Evolutionary conservation across 2,888 invertebrate genomes (phyloP), one percentile per base, ranked within the genome.

Genomic region (Ethmia dodecea): DNA sequence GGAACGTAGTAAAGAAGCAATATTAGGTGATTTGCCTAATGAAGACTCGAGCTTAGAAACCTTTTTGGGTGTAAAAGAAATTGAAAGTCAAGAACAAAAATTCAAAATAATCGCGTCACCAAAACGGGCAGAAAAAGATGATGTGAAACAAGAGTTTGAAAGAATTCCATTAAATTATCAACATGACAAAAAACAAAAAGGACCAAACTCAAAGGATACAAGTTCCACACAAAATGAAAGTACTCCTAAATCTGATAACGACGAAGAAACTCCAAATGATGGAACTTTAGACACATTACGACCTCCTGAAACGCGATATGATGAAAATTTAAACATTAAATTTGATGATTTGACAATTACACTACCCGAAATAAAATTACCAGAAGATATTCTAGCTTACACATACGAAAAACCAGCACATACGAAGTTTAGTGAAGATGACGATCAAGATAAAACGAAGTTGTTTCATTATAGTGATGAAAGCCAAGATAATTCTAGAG

Each of bases 71-170:
- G 52, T 52, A 13, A 60, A 60, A 28, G 15, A 6, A 25, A 42
- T 52, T 36, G 46, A 51, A 9, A 40, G 40, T 31, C 38, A 39
- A 22, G 55, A 58, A 40, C 54, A 50, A 29, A 55, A 39, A 29
- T 60, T 62, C 22, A 63, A 64, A 40, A 43, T 60, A 31, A 33
- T 55, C 18, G 29, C 36, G 32, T 29, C 53, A 11, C 53, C 52
- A 14, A 39, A 38, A 12, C 16, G 45, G 34, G 29, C 33, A 32
- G 40, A 50, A 39, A 57, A 56, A 37, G 58, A 36, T 9, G 65
- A 84, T 42, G 60, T 80, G 1, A 84, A 84, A 56, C 69, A 84
- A 56, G 66, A 83, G 43, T 80, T 86, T 58, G 84, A 87, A 66
- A 69, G 80, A 51, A 78, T 84, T 38, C 86, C 87, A 3, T 50